Base-by-base conservation (phyloP, 2,797 vertebrate species). In the Todus mexicanus region DNA sequence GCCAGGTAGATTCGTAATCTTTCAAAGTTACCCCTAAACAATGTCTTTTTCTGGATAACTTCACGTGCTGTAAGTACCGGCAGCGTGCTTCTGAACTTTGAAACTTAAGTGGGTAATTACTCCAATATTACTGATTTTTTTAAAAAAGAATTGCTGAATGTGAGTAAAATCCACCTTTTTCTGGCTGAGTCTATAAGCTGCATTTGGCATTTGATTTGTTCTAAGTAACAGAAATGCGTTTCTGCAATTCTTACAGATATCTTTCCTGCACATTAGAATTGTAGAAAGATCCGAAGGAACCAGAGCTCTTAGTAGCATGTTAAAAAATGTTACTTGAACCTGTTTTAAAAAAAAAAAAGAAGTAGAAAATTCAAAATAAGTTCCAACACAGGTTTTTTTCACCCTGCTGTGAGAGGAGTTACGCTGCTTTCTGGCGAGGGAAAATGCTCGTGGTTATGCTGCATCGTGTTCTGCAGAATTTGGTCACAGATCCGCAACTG, bases 1-100 rank as follows among this genome's bases (percentile, higher is more conserved):
- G 7, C 29, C 37, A 10, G 18, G 26, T 40, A 26, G 40, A 12
- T 43, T 38, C 43, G 37, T n/a, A 5, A 4, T 6, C 8, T 43
- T 54, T 43, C 38, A 33, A 3, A 82, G 69, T 73, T 3, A 1
- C 2, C 11, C 45, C 25, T 50, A 20, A 89, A 48, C 11, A 1
- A 1, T 6, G 0, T 12, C 0, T 51, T 66, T 33, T 7, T 40
- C 6, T 26, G 10, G n/a, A 3, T 35, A 31, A n/a, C 3, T 61
- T 38, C 26, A 38, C 47, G 16, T 74, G 10, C 2, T 8, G 2
- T 4, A 13, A 27, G 38, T 5, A 5, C 10, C 50, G 57, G 40
- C 64, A 61, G 50, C 23, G 4, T 43, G 64, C 33, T 61, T 80
- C 81, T 76, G 68, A 47, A 15, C 20, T 73, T 89, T 16, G 29